Evolutionary conservation across 2,797 vertebrate species (phyloP).

Genomic region (Enteromius viviparus): DNA sequence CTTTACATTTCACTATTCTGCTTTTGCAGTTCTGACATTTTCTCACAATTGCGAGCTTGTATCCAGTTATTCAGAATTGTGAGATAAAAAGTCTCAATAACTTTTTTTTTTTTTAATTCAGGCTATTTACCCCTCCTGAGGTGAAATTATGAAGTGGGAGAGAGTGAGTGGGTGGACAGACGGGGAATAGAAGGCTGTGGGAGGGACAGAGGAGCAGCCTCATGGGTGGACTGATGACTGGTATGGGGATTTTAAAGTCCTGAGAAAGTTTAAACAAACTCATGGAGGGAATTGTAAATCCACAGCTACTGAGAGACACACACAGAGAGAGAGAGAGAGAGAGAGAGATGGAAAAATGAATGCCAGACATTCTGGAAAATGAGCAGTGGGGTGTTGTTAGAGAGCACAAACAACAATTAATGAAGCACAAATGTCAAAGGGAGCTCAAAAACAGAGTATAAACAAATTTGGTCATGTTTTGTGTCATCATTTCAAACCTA

Average conservation of each 20-base stretch:
- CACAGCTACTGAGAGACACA: slow-evolving; percentile 63
- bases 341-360: slow-evolving; percentile 12
- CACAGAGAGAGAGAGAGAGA: slow-evolving; percentile 51
- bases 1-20: neutral
- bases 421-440: neutral
- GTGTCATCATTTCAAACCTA: neutral
- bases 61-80: neutral
- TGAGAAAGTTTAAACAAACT: slow-evolving; percentile 79
- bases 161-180: slow-evolving; percentile 71
- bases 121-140: slow-evolving; percentile 56
- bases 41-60: neutral
- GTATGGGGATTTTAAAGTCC: slow-evolving; percentile 58
- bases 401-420: neutral
- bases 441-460: neutral
- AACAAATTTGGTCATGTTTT: neutral
- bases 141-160: slow-evolving; percentile 73
- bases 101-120: neutral
- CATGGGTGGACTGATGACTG: slow-evolving; percentile 65
- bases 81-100: too few species aligned
- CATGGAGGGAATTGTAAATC: slow-evolving; percentile 64
- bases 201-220: slow-evolving; percentile 53
- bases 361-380: slow-evolving; percentile 35
- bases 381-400: slow-evolving; percentile 16
- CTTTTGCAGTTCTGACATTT: neutral
- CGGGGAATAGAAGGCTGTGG: slow-evolving; percentile 50